Evolutionary conservation across 2,888 invertebrate genomes (phyloP).

Genomic region (Limnephilus rhombicus): DNA sequence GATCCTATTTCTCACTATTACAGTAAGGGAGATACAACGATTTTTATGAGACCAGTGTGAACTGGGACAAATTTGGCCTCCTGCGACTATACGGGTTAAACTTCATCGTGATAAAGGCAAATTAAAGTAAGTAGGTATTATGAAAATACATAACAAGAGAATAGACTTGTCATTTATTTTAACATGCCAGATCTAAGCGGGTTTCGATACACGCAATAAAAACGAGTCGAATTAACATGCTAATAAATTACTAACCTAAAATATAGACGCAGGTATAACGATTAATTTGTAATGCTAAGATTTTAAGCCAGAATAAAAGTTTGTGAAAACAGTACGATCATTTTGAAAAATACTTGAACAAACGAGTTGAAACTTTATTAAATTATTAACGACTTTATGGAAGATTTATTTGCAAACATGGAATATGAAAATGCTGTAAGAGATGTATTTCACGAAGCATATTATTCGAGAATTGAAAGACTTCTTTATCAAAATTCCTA

Average conservation of each 20-base stretch:
- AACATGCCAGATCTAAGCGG: background rate
- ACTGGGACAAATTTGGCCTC: too few species aligned
- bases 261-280: background rate
- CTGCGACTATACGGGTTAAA: too few species aligned
- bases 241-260: background rate
- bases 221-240: background rate
- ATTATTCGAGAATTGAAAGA: background rate
- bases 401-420: background rate
- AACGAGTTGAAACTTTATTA: background rate
- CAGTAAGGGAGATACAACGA: too few species aligned
- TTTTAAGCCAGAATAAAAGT: too few species aligned
- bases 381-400: background rate
- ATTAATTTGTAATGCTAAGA: background rate
- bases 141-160: background rate
- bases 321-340: background rate
- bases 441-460: background rate
- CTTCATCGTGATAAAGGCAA: conserved; percentile 19
- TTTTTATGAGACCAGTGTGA: too few species aligned
- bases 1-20: too few species aligned
- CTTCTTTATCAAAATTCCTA: conserved; percentile 16
- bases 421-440: background rate
- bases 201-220: conserved; percentile 28
- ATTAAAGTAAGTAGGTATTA: background rate
- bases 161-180: conserved; percentile 34
- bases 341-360: background rate